phyloP scores from a whole-genome alignment of 1,140 invertebrate species.

The Plectrocnemia conspersa region DNA sequence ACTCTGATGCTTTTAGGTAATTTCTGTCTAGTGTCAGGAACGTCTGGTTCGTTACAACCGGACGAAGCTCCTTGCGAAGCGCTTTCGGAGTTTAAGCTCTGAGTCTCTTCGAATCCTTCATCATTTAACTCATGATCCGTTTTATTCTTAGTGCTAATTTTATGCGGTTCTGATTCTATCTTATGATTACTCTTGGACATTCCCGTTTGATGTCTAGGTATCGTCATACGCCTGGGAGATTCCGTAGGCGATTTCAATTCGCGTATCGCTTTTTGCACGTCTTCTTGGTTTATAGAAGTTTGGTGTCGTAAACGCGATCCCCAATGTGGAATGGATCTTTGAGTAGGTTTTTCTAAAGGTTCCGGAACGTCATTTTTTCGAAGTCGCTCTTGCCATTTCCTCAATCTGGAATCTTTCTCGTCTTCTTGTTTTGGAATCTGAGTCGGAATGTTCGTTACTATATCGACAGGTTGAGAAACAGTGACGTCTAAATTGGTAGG shows the following conservation, averaged over 20 bases:
- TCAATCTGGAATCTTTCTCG: conserved; percentile 58
- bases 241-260: conserved; percentile 57
- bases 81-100: conserved; percentile 77
- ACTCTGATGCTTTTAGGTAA: conserved; percentile 19
- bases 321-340: conserved; percentile 21
- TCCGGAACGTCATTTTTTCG: conserved; percentile 20
- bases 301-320: conserved; percentile 45
- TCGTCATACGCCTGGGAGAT: conserved; percentile 42
- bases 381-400: conserved; percentile 60
- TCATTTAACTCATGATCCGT: conserved; percentile 71
- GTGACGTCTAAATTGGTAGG: conserved; percentile 49
- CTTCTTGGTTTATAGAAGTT: conserved; percentile 60
- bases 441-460: conserved; percentile 41
- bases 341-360: conserved; percentile 13
- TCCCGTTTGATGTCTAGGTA: conserved; percentile 4
- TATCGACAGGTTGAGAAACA: conserved; percentile 46
- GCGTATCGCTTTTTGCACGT: conserved; percentile 58
- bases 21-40: conserved; percentile 45
- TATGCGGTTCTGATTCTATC: conserved; percentile 40
- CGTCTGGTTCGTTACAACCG: conserved; percentile 63
- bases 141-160: conserved; percentile 41
- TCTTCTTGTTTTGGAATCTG: conserved; percentile 39
- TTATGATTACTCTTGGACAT: conserved; percentile 35
- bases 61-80: conserved; percentile 74
- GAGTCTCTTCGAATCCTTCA: conserved; percentile 86